These are phyloP conservation scores for Gymnocheta viridis DNA, from an alignment of 2,888 invertebrate genomes.

Conservation along the genomic window DNA sequence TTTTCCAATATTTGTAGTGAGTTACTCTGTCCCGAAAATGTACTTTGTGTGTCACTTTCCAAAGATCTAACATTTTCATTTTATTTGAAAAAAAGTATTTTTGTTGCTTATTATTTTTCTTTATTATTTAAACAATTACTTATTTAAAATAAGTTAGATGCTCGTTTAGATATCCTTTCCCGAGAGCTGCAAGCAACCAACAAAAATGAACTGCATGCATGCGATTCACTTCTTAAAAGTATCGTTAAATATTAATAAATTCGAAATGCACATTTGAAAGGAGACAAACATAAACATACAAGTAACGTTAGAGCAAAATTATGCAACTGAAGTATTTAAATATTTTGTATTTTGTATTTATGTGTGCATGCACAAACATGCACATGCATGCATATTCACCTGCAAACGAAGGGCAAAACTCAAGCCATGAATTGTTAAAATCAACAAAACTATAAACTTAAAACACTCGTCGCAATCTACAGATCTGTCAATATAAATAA, in stretches of 20 bases:
- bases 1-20: too few relatives aligned
- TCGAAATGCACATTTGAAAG: conserved; percentile 10
- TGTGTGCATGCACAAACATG: not conserved
- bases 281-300: not conserved
- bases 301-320: not conserved
- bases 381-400: not conserved
- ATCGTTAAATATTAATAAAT: conserved; percentile 22
- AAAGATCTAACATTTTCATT: too few relatives aligned
- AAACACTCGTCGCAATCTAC: not conserved
- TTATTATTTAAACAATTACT: too few relatives aligned
- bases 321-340: not conserved
- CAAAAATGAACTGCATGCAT: not conserved
- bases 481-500: conserved; percentile 9
- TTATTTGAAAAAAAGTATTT: too few relatives aligned
- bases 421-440: not conserved
- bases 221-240: not conserved
- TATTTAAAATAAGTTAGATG: too few relatives aligned
- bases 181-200: not conserved
- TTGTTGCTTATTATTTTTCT: too few relatives aligned
- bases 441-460: conserved; percentile 2
- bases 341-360: not conserved
- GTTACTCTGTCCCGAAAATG: too few relatives aligned
- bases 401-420: not conserved
- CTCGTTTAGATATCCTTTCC: too few relatives aligned
- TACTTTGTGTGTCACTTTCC: too few relatives aligned